Percentiles rank a stretch among this genome's conserved stretches.
These are phyloP conservation scores for Oxyura jamaicensis DNA, from an alignment of 2,113 vertebrate genomes.

Conservation along the genomic window DNA sequence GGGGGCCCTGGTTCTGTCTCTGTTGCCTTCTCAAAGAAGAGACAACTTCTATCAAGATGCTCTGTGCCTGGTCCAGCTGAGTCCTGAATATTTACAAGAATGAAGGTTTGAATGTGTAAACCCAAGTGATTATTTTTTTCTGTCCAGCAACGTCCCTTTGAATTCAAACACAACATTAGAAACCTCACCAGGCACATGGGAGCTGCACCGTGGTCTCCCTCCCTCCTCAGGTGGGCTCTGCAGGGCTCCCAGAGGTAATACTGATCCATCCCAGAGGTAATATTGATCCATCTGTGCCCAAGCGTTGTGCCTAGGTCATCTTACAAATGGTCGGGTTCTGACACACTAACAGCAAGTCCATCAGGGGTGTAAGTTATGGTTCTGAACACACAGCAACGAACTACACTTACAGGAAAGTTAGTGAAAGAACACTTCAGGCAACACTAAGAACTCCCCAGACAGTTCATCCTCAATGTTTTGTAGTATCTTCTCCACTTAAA, in stretches of 20 bases:
- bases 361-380: background rate
- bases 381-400: background rate
- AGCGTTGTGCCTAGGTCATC: background rate
- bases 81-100: background rate
- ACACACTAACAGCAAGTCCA: background rate
- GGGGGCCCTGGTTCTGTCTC: background rate
- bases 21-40: background rate
- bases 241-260: background rate
- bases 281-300: background rate
- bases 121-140: background rate
- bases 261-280: background rate
- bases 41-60: background rate
- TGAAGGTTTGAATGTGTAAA: background rate
- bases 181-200: background rate
- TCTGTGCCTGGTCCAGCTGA: background rate
- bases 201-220: background rate
- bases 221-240: background rate
- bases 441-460: background rate
- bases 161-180: background rate
- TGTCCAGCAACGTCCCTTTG: background rate
- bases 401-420: background rate
- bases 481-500: background rate
- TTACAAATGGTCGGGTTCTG: background rate
- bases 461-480: background rate
- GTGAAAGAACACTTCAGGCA: background rate